phyloP scores from a whole-genome alignment of 2,113 vertebrate species.

The Columba janthina region DNA sequence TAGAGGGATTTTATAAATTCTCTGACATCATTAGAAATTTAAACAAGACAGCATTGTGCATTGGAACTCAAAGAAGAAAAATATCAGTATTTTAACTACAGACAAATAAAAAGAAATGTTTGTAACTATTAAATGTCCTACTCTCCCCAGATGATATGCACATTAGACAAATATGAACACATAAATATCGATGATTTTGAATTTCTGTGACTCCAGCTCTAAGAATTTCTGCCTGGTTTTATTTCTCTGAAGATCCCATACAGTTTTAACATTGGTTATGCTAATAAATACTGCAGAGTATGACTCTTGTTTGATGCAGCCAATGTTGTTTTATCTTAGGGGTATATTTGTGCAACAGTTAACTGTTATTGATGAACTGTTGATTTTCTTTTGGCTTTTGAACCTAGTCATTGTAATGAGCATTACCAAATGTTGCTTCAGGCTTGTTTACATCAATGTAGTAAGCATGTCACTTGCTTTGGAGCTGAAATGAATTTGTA shows the following conservation, averaged over 20 bases:
- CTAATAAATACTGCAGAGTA: neutral
- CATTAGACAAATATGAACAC: neutral
- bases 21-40: neutral
- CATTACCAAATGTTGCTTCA: conserved; percentile 16
- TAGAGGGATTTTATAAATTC: neutral
- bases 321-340: neutral
- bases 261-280: neutral
- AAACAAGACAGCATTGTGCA: neutral
- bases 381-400: conserved; percentile 42
- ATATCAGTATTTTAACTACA: neutral
- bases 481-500: conserved; percentile 14
- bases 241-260: neutral
- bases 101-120: neutral
- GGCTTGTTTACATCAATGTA: conserved; percentile 19
- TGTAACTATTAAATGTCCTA: neutral
- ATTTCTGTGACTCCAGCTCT: neutral
- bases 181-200: neutral
- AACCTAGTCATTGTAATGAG: neutral
- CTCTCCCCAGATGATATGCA: neutral
- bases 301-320: neutral
- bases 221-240: neutral
- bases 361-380: neutral
- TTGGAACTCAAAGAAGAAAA: neutral
- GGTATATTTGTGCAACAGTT: neutral
- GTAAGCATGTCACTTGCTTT: conserved; percentile 35